Evolutionary conservation across 2,888 invertebrate species (phyloP).

Genomic region (Hipparchia sbordonii): DNA sequence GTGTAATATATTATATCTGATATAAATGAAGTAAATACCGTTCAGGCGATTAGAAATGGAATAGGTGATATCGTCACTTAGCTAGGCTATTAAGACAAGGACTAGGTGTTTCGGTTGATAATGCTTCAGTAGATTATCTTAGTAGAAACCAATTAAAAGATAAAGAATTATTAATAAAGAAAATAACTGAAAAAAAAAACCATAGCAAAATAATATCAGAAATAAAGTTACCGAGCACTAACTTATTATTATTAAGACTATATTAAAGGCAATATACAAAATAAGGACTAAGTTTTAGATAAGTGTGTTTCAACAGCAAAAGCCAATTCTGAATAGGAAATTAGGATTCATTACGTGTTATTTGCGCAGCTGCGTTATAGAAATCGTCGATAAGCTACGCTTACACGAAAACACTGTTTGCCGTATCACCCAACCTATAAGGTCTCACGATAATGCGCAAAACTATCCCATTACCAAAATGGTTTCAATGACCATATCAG

Average conservation of each 20-base stretch:
- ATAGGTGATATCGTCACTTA: neutral
- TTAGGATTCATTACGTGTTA: constrained; percentile 18
- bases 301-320: neutral
- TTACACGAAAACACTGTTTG: constrained; percentile 11
- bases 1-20: neutral
- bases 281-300: neutral
- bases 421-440: constrained; percentile 25
- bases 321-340: constrained; percentile 3
- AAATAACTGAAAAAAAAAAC: neutral
- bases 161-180: neutral
- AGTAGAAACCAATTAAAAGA: neutral
- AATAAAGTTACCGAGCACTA: neutral
- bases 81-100: neutral
- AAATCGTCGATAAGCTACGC: constrained; percentile 24
- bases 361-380: constrained; percentile 32
- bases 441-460: constrained; percentile 19
- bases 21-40: constrained; percentile 1
- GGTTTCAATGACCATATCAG: constrained; percentile 16
- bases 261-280: neutral
- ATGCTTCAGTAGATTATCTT: neutral
- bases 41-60: neutral
- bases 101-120: neutral
- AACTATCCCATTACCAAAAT: constrained; percentile 25
- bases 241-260: constrained; percentile 1
- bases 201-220: neutral